A percentile compares a stretch with the other conserved stretches of the same genome.
Conservation (phyloP, 2,797 vertebrate genomes). For the Lacerta bilineata region DNA sequence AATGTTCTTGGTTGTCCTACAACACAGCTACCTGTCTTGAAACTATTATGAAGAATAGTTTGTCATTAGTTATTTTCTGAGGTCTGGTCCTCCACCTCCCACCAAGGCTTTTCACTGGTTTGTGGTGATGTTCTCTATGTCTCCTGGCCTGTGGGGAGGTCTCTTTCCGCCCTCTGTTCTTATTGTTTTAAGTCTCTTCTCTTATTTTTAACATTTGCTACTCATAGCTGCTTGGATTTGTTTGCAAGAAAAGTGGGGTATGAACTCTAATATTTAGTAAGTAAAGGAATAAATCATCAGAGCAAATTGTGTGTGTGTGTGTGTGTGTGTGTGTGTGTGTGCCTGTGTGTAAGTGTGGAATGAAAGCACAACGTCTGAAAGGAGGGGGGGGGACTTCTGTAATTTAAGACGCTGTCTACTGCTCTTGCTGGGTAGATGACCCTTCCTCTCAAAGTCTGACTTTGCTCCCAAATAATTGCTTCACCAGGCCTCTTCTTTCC, state of each 20-base stretch:
- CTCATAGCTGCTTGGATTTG: not conserved
- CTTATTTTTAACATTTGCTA: not conserved
- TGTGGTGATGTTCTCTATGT: not conserved
- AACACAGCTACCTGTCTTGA: not conserved
- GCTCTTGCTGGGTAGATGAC: not conserved
- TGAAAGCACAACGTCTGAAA: not conserved
- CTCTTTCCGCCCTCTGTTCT: not conserved
- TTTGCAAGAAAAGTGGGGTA: not conserved
- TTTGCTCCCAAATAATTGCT: slow-evolving; percentile 45
- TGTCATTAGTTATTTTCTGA: not conserved
- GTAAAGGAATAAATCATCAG: not conserved
- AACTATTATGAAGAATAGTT: not conserved
- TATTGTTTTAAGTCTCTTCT: not conserved
- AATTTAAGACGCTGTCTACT: not conserved
- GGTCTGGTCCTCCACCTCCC: not conserved
- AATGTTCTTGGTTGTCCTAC: not conserved
- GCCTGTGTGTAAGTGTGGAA: not conserved
- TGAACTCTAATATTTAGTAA: not conserved
- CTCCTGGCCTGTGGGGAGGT: not conserved
- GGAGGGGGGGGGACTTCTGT: not conserved
- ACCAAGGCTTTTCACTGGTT: too few relatives aligned
- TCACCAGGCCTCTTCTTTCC: not conserved
- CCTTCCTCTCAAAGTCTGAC: not conserved
- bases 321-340: not conserved
- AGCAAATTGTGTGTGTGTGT: not conserved